Percentiles rank a stretch among this genome's conserved stretches.
Conservation (phyloP, 2,113 vertebrate species). For the Epinephelus lanceolatus region DNA sequence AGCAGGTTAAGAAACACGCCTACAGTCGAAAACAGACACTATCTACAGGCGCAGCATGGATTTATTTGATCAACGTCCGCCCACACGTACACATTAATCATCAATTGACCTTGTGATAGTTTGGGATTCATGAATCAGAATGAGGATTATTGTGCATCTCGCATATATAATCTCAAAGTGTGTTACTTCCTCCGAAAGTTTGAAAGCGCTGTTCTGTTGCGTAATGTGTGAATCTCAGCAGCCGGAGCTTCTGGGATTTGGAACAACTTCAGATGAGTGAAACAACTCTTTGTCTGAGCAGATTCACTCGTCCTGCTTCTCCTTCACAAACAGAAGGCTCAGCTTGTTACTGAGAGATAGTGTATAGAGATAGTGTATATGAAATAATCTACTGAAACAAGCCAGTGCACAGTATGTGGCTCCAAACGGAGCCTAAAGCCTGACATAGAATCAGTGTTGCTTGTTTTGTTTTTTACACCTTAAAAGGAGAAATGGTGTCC, state of each 20-base stretch:
- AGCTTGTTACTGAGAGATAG: conserved; percentile 21
- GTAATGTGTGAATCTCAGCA: conserved; percentile 34
- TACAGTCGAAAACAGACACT: neutral
- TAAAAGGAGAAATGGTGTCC: neutral
- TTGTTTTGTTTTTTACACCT: neutral
- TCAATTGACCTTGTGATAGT: conserved; percentile 1
- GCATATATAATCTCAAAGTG: conserved; percentile 32
- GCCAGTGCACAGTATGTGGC: neutral
- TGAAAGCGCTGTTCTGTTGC: conserved; percentile 36
- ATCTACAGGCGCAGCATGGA: neutral
- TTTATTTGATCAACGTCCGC: neutral
- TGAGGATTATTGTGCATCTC: conserved; percentile 8
- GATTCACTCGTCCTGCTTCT: conserved; percentile 48
- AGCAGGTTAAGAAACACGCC: neutral
- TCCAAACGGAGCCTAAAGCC: conserved; percentile 1
- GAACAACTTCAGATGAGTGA: conserved; percentile 53
- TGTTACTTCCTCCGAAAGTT: conserved; percentile 42
- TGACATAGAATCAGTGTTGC: neutral
- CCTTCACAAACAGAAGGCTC: conserved; percentile 38
- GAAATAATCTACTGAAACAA: conserved; percentile 38
- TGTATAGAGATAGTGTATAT: neutral
- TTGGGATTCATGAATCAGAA: conserved; percentile 27
- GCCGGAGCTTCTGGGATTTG: conserved; percentile 49
- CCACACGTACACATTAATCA: neutral
- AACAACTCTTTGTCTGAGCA: conserved; percentile 51